Conservation (phyloP, 2,888 invertebrate species). For the Azorinus chamasolen region DNA sequence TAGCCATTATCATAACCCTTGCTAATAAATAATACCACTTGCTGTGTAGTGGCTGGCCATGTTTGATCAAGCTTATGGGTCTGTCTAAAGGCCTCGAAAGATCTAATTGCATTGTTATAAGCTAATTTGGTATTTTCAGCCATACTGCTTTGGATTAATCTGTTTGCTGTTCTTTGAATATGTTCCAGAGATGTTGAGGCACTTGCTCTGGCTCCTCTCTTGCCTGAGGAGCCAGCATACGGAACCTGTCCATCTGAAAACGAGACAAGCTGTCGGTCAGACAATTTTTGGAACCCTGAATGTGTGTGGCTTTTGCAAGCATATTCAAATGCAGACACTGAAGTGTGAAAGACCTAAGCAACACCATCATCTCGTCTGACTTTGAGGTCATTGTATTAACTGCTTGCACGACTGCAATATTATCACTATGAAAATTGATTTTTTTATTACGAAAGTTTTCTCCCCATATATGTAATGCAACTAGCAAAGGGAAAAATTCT, state of each 20-base stretch:
- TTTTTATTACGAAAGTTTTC: slow-evolving; percentile 14
- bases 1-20: background rate
- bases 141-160: slow-evolving; percentile 10
- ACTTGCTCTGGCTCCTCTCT: slow-evolving; percentile 5
- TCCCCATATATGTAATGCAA: too few species aligned
- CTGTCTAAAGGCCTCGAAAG: background rate
- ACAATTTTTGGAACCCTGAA: slow-evolving; percentile 17
- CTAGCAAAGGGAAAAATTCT: slow-evolving; percentile 23
- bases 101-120: slow-evolving; percentile 15
- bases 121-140: slow-evolving; percentile 3
- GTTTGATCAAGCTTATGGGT: background rate
- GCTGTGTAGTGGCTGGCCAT: slow-evolving; percentile 12
- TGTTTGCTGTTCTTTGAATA: slow-evolving; percentile 11
- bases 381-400: slow-evolving; percentile 27
- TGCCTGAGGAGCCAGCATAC: slow-evolving; percentile 28
- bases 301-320: slow-evolving; percentile 22
- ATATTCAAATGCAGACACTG: slow-evolving; percentile 23
- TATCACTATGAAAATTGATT: slow-evolving; percentile 28
- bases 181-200: slow-evolving; percentile 15
- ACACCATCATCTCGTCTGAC: slow-evolving; percentile 24
- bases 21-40: slow-evolving; percentile 6
- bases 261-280: slow-evolving; percentile 39
- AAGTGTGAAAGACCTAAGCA: slow-evolving; percentile 28
- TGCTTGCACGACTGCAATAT: slow-evolving; percentile 32
- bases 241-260: slow-evolving; percentile 25